Conservation (phyloP, 2,113 vertebrate genomes). For the Tetraodon nigroviridis region DNA sequence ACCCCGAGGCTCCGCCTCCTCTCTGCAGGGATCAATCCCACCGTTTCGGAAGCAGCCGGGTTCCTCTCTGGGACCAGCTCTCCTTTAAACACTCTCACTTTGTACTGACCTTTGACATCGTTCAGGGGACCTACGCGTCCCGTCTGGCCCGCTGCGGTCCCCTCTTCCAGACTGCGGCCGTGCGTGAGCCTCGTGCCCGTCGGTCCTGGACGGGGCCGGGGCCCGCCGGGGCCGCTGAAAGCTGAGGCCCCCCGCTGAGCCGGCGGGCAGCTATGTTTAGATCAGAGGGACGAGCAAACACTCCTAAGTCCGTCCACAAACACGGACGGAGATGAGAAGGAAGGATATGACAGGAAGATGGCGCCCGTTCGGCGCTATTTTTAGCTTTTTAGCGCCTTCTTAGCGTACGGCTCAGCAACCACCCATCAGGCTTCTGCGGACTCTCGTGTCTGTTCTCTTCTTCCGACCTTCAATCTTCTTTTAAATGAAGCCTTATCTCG, state of each 20-base stretch:
- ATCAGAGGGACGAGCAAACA: constrained; percentile 27
- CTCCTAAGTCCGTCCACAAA: constrained; percentile 1
- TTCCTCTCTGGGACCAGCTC: too few relatives aligned
- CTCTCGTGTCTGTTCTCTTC: too few relatives aligned
- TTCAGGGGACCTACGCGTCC: too few relatives aligned
- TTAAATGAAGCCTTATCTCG: too few relatives aligned
- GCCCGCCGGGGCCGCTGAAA: too few relatives aligned
- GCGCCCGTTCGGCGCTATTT: constrained; percentile 8
- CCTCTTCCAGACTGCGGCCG: background rate
- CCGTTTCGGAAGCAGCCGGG: too few relatives aligned
- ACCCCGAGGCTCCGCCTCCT: too few relatives aligned
- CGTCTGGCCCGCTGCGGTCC: too few relatives aligned
- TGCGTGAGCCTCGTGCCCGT: constrained; percentile 5
- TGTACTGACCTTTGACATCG: background rate
- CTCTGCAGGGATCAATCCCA: too few relatives aligned
- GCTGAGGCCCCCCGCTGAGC: constrained; percentile 15
- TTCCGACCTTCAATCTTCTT: too few relatives aligned
- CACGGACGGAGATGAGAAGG: constrained; percentile 6
- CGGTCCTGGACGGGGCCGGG: too few relatives aligned
- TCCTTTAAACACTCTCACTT: too few relatives aligned
- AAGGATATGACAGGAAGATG: background rate
- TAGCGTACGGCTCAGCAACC: constrained; percentile 8
- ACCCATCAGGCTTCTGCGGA: background rate
- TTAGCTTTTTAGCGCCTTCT: background rate
- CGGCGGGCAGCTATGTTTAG: constrained; percentile 9